phyloP scores from a whole-genome alignment of 2,888 invertebrate genomes.

The Stegophylla sp. region DNA sequence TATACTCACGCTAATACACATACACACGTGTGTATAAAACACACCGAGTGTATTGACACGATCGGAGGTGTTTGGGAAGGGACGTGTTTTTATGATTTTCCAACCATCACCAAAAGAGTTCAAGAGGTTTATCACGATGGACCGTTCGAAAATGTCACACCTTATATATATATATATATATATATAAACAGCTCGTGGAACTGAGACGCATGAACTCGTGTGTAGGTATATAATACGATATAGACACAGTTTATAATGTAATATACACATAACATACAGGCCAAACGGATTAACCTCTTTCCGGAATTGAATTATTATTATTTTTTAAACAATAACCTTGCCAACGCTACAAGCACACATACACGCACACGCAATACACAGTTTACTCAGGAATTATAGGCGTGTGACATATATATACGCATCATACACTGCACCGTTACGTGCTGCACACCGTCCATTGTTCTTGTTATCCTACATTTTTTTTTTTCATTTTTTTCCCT shows the following conservation, averaged over 20 bases:
- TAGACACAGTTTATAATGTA: no score
- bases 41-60: neutral
- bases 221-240: no score
- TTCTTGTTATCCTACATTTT: neutral
- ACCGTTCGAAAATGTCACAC: no score
- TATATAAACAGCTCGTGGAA: no score
- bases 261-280: neutral
- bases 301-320: slow-evolving; percentile 8
- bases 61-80: no score
- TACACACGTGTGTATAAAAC: neutral
- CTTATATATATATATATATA: no score
- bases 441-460: neutral
- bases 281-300: slow-evolving; percentile 5
- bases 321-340: neutral
- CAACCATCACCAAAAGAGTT: no score
- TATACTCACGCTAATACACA: neutral
- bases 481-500: no score
- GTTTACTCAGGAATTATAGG: neutral
- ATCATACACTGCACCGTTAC: neutral
- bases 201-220: no score
- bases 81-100: neutral
- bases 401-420: neutral
- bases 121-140: no score
- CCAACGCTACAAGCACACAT: neutral
- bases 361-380: no score